Conservation (phyloP, 1,140 invertebrate species). For the Pinna nobilis region DNA sequence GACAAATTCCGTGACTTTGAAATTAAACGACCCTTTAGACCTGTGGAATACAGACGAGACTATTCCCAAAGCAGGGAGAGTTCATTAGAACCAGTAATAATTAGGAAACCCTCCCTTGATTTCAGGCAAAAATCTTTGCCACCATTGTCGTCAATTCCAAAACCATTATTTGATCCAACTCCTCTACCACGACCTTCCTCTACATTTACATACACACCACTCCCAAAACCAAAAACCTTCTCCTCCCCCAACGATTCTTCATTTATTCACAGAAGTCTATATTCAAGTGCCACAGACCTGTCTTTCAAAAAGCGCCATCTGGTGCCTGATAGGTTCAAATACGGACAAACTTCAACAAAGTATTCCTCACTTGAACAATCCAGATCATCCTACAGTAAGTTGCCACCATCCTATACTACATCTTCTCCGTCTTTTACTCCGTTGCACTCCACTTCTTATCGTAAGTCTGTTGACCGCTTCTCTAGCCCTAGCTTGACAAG, state of each 20-base stretch:
- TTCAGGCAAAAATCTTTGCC: too few species aligned
- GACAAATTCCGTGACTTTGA: constrained; percentile 35
- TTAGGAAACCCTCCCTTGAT: constrained; percentile 17
- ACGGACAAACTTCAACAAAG: constrained; percentile 1
- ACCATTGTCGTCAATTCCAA: too few species aligned
- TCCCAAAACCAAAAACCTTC: constrained; percentile 4
- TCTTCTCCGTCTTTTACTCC: too few species aligned
- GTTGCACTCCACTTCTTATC: too few species aligned
- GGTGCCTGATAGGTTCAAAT: constrained; percentile 22
- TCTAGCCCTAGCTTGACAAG: too few species aligned
- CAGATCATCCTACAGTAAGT: too few species aligned
- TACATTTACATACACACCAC: constrained; percentile 1
- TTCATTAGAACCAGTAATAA: neutral
- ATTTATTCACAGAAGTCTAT: neutral
- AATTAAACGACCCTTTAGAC: neutral
- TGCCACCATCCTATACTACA: too few species aligned
- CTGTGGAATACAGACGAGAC: neutral
- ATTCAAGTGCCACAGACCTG: neutral
- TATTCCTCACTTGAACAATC: constrained; percentile 1
- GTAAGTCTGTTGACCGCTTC: too few species aligned
- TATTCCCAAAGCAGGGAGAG: neutral
- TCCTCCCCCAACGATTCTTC: constrained; percentile 12
- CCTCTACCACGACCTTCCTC: neutral
- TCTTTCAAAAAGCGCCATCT: constrained; percentile 22
- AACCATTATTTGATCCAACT: neutral